Conservation (phyloP, 2,888 invertebrate species). For the Neoaliturus tenellus region DNA sequence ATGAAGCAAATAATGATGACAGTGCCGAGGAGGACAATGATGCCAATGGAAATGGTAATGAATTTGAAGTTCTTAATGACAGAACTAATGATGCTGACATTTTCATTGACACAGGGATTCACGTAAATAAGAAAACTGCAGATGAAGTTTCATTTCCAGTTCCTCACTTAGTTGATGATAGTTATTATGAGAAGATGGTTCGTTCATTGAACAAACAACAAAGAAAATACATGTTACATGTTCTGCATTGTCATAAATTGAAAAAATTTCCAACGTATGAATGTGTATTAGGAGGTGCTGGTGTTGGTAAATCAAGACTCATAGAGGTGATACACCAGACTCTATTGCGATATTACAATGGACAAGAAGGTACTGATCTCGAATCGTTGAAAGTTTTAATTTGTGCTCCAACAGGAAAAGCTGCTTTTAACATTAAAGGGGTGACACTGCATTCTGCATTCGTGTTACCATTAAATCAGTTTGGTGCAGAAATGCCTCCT, state of each 20-base stretch:
- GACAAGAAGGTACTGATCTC: constrained; percentile 28
- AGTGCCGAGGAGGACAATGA: neutral
- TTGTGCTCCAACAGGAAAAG: constrained; percentile 64
- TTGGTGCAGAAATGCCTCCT: constrained; percentile 46
- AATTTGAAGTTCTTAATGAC: constrained; percentile 44
- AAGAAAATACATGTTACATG: neutral
- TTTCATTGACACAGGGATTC: neutral
- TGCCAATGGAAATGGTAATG: neutral
- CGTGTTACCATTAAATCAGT: constrained; percentile 59
- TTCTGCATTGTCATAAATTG: neutral
- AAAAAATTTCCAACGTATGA: neutral
- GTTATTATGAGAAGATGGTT: neutral
- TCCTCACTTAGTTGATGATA: neutral
- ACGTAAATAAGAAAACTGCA: neutral
- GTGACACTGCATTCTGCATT: constrained; percentile 62
- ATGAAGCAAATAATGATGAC: neutral
- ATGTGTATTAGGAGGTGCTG: neutral
- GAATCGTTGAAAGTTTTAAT: constrained; percentile 54
- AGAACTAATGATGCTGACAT: constrained; percentile 48
- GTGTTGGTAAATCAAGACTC: constrained; percentile 57
- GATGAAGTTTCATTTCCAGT: neutral
- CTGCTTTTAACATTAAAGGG: constrained; percentile 60
- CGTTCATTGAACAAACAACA: neutral
- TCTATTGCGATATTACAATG: constrained; percentile 55
- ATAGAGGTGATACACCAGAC: constrained; percentile 62